Evolutionary conservation across 2,888 invertebrate genomes (phyloP), one percentile per base, ranked within the genome.

Genomic region (Epistrophella euchroma): DNA sequence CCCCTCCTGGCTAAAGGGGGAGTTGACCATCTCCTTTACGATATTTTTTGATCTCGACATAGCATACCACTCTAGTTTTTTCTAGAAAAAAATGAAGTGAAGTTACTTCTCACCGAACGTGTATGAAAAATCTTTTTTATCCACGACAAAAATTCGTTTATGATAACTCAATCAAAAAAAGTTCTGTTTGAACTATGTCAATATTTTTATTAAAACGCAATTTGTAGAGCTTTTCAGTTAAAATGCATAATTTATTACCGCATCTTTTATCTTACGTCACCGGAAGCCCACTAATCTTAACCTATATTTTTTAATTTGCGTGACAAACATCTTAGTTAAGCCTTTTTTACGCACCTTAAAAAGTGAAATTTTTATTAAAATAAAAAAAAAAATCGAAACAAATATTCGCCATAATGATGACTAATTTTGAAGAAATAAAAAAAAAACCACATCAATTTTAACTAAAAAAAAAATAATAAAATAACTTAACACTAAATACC

Each of bases 271-370:
- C 10, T 66, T 32, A 37, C n/a, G 17, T 32, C 11, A 66, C 35
- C 47, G 66, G 66, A 66, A 66, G n/a, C 37, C 3, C 19, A 10
- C 32, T 32, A 13, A 17, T 25, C 66, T 19, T 35, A n/a, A n/a
- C n/a, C n/a, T 15, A 52, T 13, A 17, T 10, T 2, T 17, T 32
- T 70, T 66, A 40, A 68, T 74, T 62, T 47, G 68, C 52, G 45
- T 70, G 75, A 81, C 80, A 64, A 75, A 35, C 19, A 37, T 74
- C 40, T 68, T 60, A 13, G 32, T 32, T 55, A 68, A 60, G 72
- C 58, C 47, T 25, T 17, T 66, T n/a, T n/a, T n/a, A 83, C 87
- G 72, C 87, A 80, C 87, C 84, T 84, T 80, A 71, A 85, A 87
- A 87, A 87, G 87, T 87, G 87, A 87, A 87, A 87, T 85, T 87